Evolutionary conservation across 2,888 invertebrate species (phyloP), one percentile per base, ranked within the genome.

Genomic region (Junonia oenone): DNA sequence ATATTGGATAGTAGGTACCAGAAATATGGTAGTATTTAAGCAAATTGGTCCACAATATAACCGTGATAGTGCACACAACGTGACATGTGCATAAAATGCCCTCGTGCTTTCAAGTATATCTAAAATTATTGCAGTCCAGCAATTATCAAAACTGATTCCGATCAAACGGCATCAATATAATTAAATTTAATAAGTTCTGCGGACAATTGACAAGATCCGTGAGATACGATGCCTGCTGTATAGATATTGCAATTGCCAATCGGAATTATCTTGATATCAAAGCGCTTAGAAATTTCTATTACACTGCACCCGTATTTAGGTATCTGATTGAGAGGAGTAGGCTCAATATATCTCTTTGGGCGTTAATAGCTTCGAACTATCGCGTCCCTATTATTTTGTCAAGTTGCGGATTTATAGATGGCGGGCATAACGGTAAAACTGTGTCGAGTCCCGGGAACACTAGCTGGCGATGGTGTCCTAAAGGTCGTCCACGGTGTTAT

Each of bases 331-430:
- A 83, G 84, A 81, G 69, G 81, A 78, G 76, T 71, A 78, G 78
- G 77, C 74, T 76, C 83, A 81, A 88, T 89, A 90, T 89, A 89
- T 90, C 89, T 88, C 83, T 73, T 71, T 68, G 72, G 83, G 86
- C 89, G 89, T 90, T 89, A 90, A 90, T 89, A 84, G 88, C 84
- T 74, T 74, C 72, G 78, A 80, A 79, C 76, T 80, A 86, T 83
- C 84, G 81, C 69, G 75, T 76, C 76, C 74, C 81, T 88, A 90
- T 90, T 90, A 90, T 90, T 90, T 89, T 90, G 89, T 89, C 89
- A 88, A 87, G 88, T 72, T 64, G 75, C 74, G 76, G 80, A 90
- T 90, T 90, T 90, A 90, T 90, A 81, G 89, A 81, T 81, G 76
- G 76, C 66, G 68, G 73, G 68, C 66, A 63, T 84, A 90, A 88